These are phyloP conservation scores for Hipparchia sbordonii DNA, from an alignment of 2,888 invertebrate genomes.

Conservation along the genomic window DNA sequence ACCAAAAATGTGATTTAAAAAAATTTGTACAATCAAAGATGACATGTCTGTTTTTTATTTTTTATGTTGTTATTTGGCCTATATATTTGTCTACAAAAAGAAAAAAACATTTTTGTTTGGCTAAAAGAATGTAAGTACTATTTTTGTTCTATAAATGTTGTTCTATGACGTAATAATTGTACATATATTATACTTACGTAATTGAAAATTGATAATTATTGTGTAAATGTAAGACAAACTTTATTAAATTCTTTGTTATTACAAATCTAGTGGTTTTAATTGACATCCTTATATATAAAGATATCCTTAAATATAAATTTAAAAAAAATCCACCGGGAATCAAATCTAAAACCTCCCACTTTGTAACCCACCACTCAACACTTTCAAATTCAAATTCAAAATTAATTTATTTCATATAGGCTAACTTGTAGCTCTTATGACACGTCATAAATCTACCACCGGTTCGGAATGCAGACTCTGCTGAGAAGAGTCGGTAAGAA, in stretches of 20 bases:
- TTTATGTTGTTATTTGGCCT: not conserved
- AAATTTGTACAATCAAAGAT: no score
- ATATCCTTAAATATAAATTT: not conserved
- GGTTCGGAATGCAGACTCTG: no score
- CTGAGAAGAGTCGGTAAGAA: no score
- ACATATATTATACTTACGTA: constrained; percentile 49
- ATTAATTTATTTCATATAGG: no score
- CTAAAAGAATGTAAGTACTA: constrained; percentile 16
- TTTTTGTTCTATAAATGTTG: constrained; percentile 44
- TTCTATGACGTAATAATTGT: constrained; percentile 62
- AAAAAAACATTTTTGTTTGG: not conserved
- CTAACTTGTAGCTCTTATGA: no score
- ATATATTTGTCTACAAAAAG: not conserved
- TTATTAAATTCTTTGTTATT: constrained; percentile 80
- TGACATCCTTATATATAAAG: not conserved
- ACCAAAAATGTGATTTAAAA: not conserved
- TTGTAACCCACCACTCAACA: no score
- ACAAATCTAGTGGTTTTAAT: constrained; percentile 50
- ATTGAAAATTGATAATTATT: constrained; percentile 53
- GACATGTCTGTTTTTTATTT: no score
- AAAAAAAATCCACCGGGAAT: no score
- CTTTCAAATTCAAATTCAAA: no score
- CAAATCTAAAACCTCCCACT: no score
- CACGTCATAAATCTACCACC: no score
- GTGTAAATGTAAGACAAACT: constrained; percentile 67